phyloP scores from a whole-genome alignment of 35 echinoderm and acorn worm species.

The Lytechinus pictus region DNA sequence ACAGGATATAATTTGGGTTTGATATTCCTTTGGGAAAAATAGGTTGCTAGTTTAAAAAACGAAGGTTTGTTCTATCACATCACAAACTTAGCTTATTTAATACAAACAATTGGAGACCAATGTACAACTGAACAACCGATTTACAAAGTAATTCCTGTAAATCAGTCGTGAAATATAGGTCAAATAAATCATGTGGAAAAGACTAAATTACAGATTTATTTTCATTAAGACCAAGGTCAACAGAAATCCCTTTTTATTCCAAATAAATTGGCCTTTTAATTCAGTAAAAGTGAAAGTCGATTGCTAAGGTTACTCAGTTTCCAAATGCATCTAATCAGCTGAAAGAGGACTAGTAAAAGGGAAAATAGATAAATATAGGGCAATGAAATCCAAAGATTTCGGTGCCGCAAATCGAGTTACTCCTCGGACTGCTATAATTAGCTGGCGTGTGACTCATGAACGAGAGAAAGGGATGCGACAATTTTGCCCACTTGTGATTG shows the following conservation, averaged over 20 bases:
- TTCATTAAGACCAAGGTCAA: neutral
- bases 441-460: neutral
- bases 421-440: constrained; percentile 3
- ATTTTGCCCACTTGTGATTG: neutral
- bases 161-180: neutral
- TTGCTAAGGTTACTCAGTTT: neutral
- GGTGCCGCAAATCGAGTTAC: neutral
- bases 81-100: too few species aligned
- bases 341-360: neutral
- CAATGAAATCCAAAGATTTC: neutral
- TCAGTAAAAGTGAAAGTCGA: neutral
- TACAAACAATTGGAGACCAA: too few species aligned
- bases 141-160: neutral
- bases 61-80: neutral
- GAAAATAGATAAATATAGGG: neutral
- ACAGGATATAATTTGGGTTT: neutral
- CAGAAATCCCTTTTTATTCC: neutral
- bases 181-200: neutral
- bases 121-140: too few species aligned
- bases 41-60: neutral
- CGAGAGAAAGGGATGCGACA: neutral
- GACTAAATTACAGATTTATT: neutral
- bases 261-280: neutral
- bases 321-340: neutral
- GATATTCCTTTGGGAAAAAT: neutral